phyloP scores from a whole-genome alignment of 2,797 vertebrate species.

The Hozukius guyotensis region DNA sequence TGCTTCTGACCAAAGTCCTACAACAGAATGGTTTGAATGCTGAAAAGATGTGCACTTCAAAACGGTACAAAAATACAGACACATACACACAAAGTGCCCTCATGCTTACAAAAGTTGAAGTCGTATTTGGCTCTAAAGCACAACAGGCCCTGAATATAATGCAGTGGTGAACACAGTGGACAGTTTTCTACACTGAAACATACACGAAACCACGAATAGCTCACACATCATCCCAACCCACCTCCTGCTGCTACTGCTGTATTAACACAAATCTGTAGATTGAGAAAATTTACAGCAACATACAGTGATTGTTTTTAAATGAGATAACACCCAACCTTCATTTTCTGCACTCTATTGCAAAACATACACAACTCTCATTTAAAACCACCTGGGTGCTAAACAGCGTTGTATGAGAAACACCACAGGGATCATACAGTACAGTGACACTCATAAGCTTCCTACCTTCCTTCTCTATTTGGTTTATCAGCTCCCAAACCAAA shows the following conservation, averaged over 20 bases:
- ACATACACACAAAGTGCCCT: slow-evolving; percentile 68
- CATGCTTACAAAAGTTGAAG: slow-evolving; percentile 75
- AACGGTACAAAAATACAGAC: slow-evolving; percentile 76
- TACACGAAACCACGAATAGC: slow-evolving; percentile 28
- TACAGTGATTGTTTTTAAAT: slow-evolving; percentile 24
- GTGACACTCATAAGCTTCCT: slow-evolving; percentile 33
- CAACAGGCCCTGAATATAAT: slow-evolving; percentile 51
- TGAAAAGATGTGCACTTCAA: slow-evolving; percentile 68
- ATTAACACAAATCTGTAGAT: slow-evolving; percentile 35
- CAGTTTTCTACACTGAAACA: slow-evolving; percentile 20
- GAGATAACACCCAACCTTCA: slow-evolving; percentile 1
- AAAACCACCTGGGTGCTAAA: slow-evolving; percentile 15
- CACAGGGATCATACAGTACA: slow-evolving; percentile 30
- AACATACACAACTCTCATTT: slow-evolving; percentile 31
- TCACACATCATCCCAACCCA: slow-evolving; percentile 4
- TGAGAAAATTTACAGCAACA: slow-evolving; percentile 13
- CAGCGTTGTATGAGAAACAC: slow-evolving; percentile 1
- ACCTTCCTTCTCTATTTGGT: slow-evolving; percentile 16
- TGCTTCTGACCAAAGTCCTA: slow-evolving; percentile 12
- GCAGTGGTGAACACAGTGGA: slow-evolving; percentile 5
- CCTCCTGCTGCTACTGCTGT: slow-evolving; percentile 25
- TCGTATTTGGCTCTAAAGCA: slow-evolving; percentile 39
- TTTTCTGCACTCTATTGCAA: slow-evolving; percentile 9
- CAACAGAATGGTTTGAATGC: slow-evolving; percentile 24
- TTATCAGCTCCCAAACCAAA: slow-evolving; percentile 29